Conservation (phyloP, 1,140 invertebrate genomes). For the Temnothorax longispinosus region DNA sequence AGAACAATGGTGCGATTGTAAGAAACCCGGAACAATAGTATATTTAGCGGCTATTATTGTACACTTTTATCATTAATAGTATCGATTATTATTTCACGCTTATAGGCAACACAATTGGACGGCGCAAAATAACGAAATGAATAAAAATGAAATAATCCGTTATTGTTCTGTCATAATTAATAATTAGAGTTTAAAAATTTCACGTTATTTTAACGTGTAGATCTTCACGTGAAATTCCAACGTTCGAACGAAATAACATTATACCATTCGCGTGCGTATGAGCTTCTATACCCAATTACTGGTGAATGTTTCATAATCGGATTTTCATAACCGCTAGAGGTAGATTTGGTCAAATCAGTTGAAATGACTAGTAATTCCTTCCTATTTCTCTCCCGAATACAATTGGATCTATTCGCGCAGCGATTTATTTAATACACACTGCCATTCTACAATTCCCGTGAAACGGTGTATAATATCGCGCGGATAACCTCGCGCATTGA, state of each 20-base stretch:
- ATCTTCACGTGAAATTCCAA: slow-evolving; percentile 12
- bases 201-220: slow-evolving; percentile 1
- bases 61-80: background rate
- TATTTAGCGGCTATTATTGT: slow-evolving; percentile 8
- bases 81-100: background rate
- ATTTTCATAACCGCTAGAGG: slow-evolving; percentile 39
- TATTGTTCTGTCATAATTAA: slow-evolving; percentile 8
- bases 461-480: slow-evolving; percentile 12
- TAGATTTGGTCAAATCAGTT: slow-evolving; percentile 18
- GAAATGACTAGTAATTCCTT: slow-evolving; percentile 18
- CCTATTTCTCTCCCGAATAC: background rate
- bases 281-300: slow-evolving; percentile 8
- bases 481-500: background rate
- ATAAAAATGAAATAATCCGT: background rate
- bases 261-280: background rate
- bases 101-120: background rate
- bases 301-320: slow-evolving; percentile 22
- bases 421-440: slow-evolving; percentile 34
- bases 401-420: slow-evolving; percentile 24
- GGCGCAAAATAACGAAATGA: background rate
- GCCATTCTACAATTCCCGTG: background rate
- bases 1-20: slow-evolving; percentile 7
- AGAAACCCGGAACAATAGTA: slow-evolving; percentile 16
- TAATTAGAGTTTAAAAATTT: background rate
- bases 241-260: background rate